A percentile compares a stretch with the other conserved stretches of the same genome.
phyloP scores from a whole-genome alignment of 2,113 vertebrate species.

The Nicator chloris region DNA sequence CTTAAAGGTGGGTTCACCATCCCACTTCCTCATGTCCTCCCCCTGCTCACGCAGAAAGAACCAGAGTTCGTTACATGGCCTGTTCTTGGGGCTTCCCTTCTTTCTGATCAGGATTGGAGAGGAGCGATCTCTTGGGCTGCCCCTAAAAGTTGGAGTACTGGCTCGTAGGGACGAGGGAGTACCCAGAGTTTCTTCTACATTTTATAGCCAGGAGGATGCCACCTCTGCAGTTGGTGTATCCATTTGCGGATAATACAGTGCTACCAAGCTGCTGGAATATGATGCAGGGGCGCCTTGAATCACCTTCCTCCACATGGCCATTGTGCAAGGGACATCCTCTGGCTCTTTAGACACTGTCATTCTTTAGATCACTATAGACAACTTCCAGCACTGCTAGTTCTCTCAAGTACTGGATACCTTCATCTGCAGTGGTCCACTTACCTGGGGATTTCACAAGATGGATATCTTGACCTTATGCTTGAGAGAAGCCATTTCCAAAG shows the following conservation, averaged over 20 bases:
- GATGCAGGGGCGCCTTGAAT: background rate
- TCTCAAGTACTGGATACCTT: too few species aligned
- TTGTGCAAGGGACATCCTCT: too few species aligned
- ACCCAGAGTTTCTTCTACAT: background rate
- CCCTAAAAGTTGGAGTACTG: too few species aligned
- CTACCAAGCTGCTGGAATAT: background rate
- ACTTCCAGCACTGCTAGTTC: too few species aligned
- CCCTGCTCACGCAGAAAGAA: too few species aligned
- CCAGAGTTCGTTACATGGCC: background rate
- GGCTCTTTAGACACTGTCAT: too few species aligned
- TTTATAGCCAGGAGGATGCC: background rate
- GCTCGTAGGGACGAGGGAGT: background rate
- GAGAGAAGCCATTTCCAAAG: too few species aligned
- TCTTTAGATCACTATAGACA: too few species aligned
- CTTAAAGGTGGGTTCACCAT: background rate
- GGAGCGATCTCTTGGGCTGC: too few species aligned
- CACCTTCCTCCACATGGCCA: background rate
- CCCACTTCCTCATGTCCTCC: background rate
- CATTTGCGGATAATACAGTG: background rate
- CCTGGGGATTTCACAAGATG: too few species aligned
- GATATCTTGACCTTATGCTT: too few species aligned
- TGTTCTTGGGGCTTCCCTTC: background rate
- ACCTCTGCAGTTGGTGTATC: background rate
- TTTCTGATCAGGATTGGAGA: background rate
- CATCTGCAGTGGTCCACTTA: too few species aligned